Evolutionary conservation across 2,797 vertebrate species (phyloP).

Genomic region (Percopsis omiscomaycus): DNA sequence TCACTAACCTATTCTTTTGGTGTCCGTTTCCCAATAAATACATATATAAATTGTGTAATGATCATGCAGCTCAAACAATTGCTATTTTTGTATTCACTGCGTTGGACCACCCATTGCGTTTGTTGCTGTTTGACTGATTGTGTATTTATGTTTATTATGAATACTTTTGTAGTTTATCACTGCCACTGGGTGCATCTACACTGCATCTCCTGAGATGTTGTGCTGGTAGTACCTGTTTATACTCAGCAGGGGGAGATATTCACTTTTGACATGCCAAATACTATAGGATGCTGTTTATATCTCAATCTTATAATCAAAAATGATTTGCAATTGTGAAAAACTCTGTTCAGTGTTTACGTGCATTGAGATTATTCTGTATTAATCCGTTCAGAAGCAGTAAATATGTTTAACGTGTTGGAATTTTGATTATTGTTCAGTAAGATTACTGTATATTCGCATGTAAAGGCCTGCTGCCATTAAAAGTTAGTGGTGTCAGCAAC

Average conservation of each 20-base stretch:
- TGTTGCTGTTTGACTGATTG: slow-evolving; percentile 46
- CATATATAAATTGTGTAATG: slow-evolving; percentile 16
- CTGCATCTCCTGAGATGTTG: slow-evolving; percentile 27
- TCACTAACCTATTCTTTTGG: not conserved
- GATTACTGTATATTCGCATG: slow-evolving; percentile 19
- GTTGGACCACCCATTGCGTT: slow-evolving; percentile 66
- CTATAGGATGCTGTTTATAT: slow-evolving; percentile 19
- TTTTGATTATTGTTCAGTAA: slow-evolving; percentile 23
- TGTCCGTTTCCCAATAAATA: slow-evolving; percentile 18
- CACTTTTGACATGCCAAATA: slow-evolving; percentile 39
- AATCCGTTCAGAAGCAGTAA: slow-evolving; percentile 30
- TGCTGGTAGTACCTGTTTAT: slow-evolving; percentile 50
- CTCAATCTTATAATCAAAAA: slow-evolving; percentile 28
- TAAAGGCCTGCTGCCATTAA: slow-evolving; percentile 31
- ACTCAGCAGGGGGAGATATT: slow-evolving; percentile 63
- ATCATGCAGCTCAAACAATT: slow-evolving; percentile 47
- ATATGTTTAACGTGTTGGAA: slow-evolving; percentile 27
- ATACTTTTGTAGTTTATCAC: slow-evolving; percentile 67
- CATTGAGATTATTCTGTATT: slow-evolving; percentile 48
- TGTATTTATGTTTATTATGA: slow-evolving; percentile 41
- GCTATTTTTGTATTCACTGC: slow-evolving; percentile 62
- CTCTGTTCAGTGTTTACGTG: slow-evolving; percentile 36
- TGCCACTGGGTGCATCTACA: slow-evolving; percentile 65
- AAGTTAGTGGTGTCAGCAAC: slow-evolving; percentile 1
- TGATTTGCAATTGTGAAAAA: slow-evolving; percentile 16